phyloP scores from a whole-genome alignment of 2,113 vertebrate species.

The Macquaria ambigua region DNA sequence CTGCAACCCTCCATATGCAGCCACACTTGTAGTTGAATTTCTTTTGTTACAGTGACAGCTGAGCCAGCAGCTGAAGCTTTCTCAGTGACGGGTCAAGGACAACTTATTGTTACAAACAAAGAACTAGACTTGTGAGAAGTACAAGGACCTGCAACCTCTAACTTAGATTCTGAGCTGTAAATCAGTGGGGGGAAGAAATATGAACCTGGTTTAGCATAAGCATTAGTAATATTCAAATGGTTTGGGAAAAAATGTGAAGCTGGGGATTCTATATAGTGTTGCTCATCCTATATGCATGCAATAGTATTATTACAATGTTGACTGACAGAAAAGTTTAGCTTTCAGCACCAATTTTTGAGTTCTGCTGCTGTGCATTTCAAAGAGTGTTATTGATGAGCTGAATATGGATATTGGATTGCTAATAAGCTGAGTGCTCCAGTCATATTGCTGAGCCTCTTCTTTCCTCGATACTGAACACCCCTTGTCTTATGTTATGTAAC shows the following conservation, averaged over 20 bases:
- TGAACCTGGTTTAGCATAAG: conserved; percentile 13
- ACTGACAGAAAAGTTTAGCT: conserved; percentile 28
- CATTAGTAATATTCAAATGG: conserved; percentile 42
- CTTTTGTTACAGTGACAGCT: conserved; percentile 55
- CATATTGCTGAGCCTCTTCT: conserved; percentile 55
- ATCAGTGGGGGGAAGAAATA: conserved; percentile 6
- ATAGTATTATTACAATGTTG: conserved; percentile 18
- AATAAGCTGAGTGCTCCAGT: conserved; percentile 52
- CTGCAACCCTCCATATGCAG: conserved; percentile 38
- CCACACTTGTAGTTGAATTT: conserved; percentile 34
- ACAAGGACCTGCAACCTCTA: conserved; percentile 2
- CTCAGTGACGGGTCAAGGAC: conserved; percentile 57
- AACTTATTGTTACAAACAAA: conserved; percentile 27
- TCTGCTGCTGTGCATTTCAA: conserved; percentile 25
- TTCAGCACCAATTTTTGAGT: background rate
- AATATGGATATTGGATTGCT: conserved; percentile 59
- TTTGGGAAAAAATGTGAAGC: conserved; percentile 11
- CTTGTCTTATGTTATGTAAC: conserved; percentile 65
- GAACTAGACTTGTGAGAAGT: background rate
- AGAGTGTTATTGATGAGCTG: conserved; percentile 32
- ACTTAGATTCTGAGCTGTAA: background rate
- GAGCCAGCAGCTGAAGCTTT: conserved; percentile 45
- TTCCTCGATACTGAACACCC: conserved; percentile 70
- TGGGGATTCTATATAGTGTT: background rate
- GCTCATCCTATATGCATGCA: conserved; percentile 20